phyloP scores from a whole-genome alignment of 2,113 vertebrate species.

The Connochaetes taurinus region DNA sequence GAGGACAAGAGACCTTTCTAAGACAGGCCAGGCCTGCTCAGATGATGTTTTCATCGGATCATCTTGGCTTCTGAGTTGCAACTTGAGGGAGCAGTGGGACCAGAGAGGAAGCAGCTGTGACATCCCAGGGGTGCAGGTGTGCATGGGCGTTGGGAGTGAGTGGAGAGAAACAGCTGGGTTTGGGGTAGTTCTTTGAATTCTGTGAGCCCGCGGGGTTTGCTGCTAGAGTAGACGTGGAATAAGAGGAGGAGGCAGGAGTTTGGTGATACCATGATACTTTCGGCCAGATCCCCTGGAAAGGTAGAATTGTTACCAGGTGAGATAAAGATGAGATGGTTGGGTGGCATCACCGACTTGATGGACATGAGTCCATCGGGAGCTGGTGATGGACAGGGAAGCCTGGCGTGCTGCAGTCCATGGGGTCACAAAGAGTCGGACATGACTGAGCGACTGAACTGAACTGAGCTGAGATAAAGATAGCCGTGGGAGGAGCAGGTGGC shows the following conservation, averaged over 20 bases:
- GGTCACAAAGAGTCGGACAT: neutral
- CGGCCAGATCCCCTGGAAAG: neutral
- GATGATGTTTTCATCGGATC: neutral
- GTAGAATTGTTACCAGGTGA: neutral
- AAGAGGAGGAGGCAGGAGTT: neutral
- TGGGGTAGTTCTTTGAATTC: neutral
- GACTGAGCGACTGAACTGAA: neutral
- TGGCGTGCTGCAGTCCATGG: neutral
- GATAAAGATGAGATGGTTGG: neutral
- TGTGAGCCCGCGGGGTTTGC: neutral
- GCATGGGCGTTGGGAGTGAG: accelerated
- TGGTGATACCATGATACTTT: neutral
- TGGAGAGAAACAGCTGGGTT: neutral
- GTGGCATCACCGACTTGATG: neutral
- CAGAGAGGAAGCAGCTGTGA: neutral
- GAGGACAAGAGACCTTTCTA: neutral
- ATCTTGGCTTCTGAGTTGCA: neutral
- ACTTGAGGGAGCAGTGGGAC: neutral
- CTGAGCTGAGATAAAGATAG: neutral
- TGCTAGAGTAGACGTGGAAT: neutral
- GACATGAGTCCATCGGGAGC: neutral
- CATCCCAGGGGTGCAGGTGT: neutral
- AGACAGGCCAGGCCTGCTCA: neutral
- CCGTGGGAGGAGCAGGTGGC: neutral
- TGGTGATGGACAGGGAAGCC: neutral